A percentile compares a stretch with the other conserved stretches of the same genome.
Evolutionary conservation across 2,113 vertebrate species (phyloP).

Genomic region (Pseudopipra pipra): DNA sequence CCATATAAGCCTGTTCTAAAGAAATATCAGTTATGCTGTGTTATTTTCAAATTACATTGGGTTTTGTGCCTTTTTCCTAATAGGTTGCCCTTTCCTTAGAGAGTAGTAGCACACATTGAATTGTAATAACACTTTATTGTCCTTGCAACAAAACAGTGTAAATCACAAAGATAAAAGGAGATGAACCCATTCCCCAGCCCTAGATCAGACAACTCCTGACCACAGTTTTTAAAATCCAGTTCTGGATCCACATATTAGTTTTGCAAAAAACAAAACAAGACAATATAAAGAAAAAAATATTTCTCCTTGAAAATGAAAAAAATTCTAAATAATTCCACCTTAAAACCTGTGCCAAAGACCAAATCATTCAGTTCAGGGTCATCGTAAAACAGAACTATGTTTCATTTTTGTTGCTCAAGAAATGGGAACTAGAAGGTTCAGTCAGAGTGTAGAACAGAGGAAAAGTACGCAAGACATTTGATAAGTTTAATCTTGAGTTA

Average conservation of each 20-base stretch:
- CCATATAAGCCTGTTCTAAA: constrained; percentile 5
- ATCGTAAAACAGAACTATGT: background rate
- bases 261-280: background rate
- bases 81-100: constrained; percentile 36
- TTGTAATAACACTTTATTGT: background rate
- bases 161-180: constrained; percentile 24
- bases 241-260: background rate
- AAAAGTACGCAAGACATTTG: background rate
- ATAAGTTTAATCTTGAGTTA: background rate
- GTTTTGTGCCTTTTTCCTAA: constrained; percentile 11
- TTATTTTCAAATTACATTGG: constrained; percentile 45
- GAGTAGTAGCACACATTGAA: background rate
- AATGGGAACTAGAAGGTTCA: background rate
- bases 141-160: background rate
- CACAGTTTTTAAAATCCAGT: background rate
- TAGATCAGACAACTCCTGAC: background rate
- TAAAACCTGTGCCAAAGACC: background rate
- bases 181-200: background rate
- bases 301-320: background rate
- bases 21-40: background rate
- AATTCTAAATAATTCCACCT: background rate
- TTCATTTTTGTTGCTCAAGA: background rate
- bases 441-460: background rate
- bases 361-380: background rate
- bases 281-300: background rate